Evolutionary conservation across 1,140 invertebrate species (phyloP).

Genomic region (Pachypsylla venusta): DNA sequence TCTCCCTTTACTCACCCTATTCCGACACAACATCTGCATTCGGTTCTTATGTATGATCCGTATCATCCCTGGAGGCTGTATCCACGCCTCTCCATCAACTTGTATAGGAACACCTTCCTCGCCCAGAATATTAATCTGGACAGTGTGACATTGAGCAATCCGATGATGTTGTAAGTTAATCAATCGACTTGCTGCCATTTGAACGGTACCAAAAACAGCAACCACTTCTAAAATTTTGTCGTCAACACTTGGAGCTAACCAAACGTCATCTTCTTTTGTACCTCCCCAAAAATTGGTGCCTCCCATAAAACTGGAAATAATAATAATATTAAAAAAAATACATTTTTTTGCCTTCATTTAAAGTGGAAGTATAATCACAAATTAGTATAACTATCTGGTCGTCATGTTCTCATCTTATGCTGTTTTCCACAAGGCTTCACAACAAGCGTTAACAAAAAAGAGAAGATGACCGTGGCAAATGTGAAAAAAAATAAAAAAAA

Average conservation of each 20-base stretch:
- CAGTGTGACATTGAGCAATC: conserved; percentile 88
- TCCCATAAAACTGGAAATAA: conserved; percentile 68
- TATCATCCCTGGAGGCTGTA: conserved; percentile 92
- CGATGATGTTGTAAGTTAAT: conserved; percentile 92
- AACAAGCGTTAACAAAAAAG: too few species aligned
- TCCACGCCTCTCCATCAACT: conserved; percentile 95
- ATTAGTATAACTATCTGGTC: background rate
- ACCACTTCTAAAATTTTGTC: conserved; percentile 90
- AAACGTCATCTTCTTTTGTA: conserved; percentile 72
- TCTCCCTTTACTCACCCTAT: conserved; percentile 52
- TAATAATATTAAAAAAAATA: background rate
- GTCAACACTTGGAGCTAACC: conserved; percentile 77
- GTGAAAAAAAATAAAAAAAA: too few species aligned
- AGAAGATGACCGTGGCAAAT: too few species aligned
- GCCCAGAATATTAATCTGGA: conserved; percentile 85
- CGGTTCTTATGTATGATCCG: conserved; percentile 92
- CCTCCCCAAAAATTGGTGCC: conserved; percentile 98
- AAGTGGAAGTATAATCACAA: background rate
- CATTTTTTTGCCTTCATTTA: background rate
- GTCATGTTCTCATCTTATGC: background rate
- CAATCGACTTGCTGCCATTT: conserved; percentile 88
- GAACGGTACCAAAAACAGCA: conserved; percentile 88
- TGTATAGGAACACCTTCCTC: conserved; percentile 79
- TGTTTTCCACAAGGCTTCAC: too few species aligned
- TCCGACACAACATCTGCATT: conserved; percentile 87